Evolutionary conservation across 2,113 vertebrate species (phyloP).

Genomic region (Dasypus novemcinctus): DNA sequence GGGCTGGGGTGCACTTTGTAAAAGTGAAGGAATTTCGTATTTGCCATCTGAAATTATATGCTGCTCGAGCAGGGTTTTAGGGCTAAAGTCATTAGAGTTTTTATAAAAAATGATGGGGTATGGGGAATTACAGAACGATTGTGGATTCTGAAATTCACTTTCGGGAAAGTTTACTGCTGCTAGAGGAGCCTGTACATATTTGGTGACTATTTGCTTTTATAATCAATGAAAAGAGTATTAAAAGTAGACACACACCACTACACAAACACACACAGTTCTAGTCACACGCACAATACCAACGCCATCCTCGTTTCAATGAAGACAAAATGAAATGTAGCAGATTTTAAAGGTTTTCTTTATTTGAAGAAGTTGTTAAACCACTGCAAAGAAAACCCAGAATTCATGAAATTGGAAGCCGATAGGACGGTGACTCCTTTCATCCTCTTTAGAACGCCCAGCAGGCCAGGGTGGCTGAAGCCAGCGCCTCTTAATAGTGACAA

Average conservation of each 20-base stretch:
- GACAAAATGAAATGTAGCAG: not conserved
- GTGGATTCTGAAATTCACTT: not conserved
- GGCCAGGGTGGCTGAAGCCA: not conserved
- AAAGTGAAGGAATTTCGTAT: too few species aligned
- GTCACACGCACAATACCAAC: rapidly evolving
- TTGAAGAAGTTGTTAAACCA: not conserved
- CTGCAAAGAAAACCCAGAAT: not conserved
- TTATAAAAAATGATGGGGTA: too few species aligned
- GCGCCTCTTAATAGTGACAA: slow-evolving; percentile 43
- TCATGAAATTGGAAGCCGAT: rapidly evolving
- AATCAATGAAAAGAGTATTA: not conserved
- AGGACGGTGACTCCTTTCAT: rapidly evolving
- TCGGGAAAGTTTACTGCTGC: rapidly evolving
- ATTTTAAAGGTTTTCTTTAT: slow-evolving; percentile 54
- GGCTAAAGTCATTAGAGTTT: not conserved
- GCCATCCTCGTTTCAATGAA: not conserved
- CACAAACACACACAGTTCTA: too few species aligned
- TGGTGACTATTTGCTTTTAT: not conserved
- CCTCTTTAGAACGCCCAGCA: not conserved
- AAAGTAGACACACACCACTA: rapidly evolving
- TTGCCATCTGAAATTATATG: rapidly evolving
- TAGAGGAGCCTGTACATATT: rapidly evolving
- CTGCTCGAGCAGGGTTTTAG: not conserved
- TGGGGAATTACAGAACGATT: not conserved
- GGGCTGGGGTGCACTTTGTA: rapidly evolving